phyloP scores from a whole-genome alignment of 2,113 vertebrate genomes.

The Eulacestoma nigropectus region DNA sequence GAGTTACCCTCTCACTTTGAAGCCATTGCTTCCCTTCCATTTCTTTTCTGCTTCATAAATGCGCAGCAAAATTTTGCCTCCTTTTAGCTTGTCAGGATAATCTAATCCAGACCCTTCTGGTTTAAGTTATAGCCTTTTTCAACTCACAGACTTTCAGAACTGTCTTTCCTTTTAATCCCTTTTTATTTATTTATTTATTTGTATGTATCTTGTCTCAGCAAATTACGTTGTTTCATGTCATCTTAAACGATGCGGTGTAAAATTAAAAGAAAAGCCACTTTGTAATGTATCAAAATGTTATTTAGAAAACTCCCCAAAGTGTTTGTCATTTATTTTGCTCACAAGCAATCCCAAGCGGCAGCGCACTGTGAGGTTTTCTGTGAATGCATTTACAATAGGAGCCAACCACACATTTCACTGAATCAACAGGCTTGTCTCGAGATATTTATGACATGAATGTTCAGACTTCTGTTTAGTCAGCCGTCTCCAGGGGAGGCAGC shows the following conservation, averaged over 20 bases:
- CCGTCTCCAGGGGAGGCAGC: neutral
- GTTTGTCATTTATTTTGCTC: slow-evolving; percentile 45
- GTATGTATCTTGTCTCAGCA: neutral
- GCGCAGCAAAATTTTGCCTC: neutral
- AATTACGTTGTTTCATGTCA: slow-evolving; percentile 31
- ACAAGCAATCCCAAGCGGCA: neutral
- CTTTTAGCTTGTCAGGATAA: slow-evolving; percentile 24
- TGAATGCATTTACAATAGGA: slow-evolving; percentile 51
- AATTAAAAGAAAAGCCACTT: slow-evolving; percentile 53
- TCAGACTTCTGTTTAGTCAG: slow-evolving; percentile 53
- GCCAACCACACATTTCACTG: slow-evolving; percentile 54
- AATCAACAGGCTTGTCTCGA: slow-evolving; percentile 31
- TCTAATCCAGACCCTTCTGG: slow-evolving; percentile 31
- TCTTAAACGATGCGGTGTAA: slow-evolving; percentile 14
- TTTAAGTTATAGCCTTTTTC: slow-evolving; percentile 25
- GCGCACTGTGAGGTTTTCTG: slow-evolving; percentile 48
- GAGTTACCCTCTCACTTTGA: neutral
- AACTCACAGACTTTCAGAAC: slow-evolving; percentile 14
- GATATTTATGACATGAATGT: slow-evolving; percentile 45
- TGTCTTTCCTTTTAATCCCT: slow-evolving; percentile 29
- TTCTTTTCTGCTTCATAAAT: neutral
- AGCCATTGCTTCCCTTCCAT: neutral
- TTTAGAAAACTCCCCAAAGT: neutral
- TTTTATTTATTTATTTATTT: slow-evolving; percentile 45
- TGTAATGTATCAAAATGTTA: slow-evolving; percentile 42